Base-by-base conservation (phyloP, 2,888 invertebrate genomes). In the Pterostichus niger region DNA sequence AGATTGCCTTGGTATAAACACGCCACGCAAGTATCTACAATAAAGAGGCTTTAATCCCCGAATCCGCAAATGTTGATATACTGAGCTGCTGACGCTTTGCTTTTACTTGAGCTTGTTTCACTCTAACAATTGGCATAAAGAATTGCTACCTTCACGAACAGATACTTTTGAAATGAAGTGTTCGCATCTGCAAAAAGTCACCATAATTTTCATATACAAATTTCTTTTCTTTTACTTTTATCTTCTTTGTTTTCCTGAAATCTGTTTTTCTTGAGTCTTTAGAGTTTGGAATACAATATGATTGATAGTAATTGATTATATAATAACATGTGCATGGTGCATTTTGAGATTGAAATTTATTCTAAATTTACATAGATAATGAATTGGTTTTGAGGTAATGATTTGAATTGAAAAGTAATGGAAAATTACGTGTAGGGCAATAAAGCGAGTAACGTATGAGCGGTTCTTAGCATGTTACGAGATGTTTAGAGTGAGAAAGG, bases 1-100 rank as follows among this genome's bases (percentile, higher is more conserved):
- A 54, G 31, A 75, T 75, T 75, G 75, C 31, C 49, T 33, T 24
- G 75, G 17, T 73, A 73, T 75, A 54, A 52, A 75, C 52, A 75
- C 75, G 52, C 49, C 46, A 75, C 52, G 52, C 52, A 75, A 54
- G 15, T 52, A 71, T 46, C 46, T 71, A 35, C 73, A 46, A 46
- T 73, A 44, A 13, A 59, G 73, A 73, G 73, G 6, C 68, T 35
- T 68, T 68, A 68, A 68, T 68, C 68, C 46, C 24, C 24, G 15
- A 73, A 46, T 73, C 68, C 35, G 17, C 44, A 44, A 73, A 73
- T 73, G 73, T 49, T 73, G 17, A 49, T 73, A 17, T 15, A 46
- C 49, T 46, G 40, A 35, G 44, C 46, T 73, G 15, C 49, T 46
- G 24, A 40, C 17, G 15, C 46, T 9, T 46, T 46, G 17, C 24